Base-by-base conservation (phyloP, 2,113 vertebrate species). In the Cyphomyrus plagiostoma region DNA sequence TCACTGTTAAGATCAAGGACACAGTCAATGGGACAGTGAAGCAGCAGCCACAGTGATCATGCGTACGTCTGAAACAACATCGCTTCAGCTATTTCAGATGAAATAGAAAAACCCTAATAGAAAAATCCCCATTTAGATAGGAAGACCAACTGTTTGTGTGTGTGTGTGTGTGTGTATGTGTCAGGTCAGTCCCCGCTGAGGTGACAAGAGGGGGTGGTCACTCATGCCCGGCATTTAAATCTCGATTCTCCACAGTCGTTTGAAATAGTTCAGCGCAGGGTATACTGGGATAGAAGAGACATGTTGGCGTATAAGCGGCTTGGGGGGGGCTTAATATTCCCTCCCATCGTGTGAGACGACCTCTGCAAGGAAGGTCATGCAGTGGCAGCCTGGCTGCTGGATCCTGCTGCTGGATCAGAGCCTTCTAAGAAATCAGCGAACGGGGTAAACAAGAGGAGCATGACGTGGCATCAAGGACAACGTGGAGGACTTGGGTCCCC, bases 281-380 rank as follows among this genome's bases (percentile, higher is more conserved):
- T 45, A 74, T 42, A 80, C 46, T 45, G 23, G 48, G 49, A 52
- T 8, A 39, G 49, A 8, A 56, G n/a, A 56, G 86, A 87, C 8
- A 87, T 53, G 26, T 87, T 52, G 26, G 56, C 0, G 19, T 15
- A 39, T 66, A 26, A 66, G n/a, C n/a, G 19, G 49, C 42, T 4
- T 49, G 87, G 56, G 45, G 66, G 30, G 39, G 52, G n/a, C 88
- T 89, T 89, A 80, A 89, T 50, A 89, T 80, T 88, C 88, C 48
- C 48, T 53, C 88, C 88, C 2, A n/a, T n/a, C 23, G 15, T 48
- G 42, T 74, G 26, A 80, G 58, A 89, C 45, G 23, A 48, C 66
- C 46, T 89, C 46, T 80, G 66, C 66, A 56, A 35, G 50, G 50
- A 83, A 84, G 88, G 88, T 50, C 70, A 84, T 15, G 10, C 74